phyloP scores from a whole-genome alignment of 2,113 vertebrate genomes.

The Tursiops truncatus region DNA sequence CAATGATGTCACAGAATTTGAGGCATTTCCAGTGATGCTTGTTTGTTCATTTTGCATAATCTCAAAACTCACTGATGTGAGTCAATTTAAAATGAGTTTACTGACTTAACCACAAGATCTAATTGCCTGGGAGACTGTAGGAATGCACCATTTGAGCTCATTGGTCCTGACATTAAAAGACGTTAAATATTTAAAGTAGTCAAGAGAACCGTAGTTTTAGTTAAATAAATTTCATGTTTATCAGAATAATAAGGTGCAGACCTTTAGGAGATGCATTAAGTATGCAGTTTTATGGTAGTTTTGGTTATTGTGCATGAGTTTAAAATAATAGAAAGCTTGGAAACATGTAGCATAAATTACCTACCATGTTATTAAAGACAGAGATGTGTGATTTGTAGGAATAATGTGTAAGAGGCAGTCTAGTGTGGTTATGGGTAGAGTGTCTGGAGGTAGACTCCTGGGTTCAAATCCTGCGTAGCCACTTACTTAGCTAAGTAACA shows the following conservation, averaged over 20 bases:
- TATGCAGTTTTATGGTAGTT: neutral
- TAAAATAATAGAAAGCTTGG: slow-evolving; percentile 7
- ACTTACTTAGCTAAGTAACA: neutral
- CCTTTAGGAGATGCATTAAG: slow-evolving; percentile 6
- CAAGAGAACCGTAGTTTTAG: neutral
- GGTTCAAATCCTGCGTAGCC: neutral
- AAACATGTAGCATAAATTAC: neutral
- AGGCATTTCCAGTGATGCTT: slow-evolving; percentile 29
- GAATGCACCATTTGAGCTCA: slow-evolving; percentile 29
- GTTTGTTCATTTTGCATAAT: slow-evolving; percentile 55
- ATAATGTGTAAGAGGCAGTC: neutral
- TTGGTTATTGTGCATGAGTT: neutral
- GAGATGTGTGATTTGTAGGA: neutral
- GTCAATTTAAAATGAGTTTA: slow-evolving; percentile 61
- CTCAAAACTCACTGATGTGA: slow-evolving; percentile 43
- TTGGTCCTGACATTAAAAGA: slow-evolving; percentile 29
- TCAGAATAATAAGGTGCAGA: neutral
- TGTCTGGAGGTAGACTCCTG: neutral
- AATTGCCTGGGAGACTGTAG: slow-evolving; percentile 57
- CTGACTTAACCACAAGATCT: slow-evolving; percentile 26
- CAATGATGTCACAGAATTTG: slow-evolving; percentile 47
- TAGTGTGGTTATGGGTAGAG: neutral
- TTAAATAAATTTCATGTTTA: neutral
- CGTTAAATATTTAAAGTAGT: slow-evolving; percentile 58
- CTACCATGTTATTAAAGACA: neutral